Evolutionary conservation across 2,888 invertebrate species (phyloP).

Genomic region (Drosophila neotestacea): DNA sequence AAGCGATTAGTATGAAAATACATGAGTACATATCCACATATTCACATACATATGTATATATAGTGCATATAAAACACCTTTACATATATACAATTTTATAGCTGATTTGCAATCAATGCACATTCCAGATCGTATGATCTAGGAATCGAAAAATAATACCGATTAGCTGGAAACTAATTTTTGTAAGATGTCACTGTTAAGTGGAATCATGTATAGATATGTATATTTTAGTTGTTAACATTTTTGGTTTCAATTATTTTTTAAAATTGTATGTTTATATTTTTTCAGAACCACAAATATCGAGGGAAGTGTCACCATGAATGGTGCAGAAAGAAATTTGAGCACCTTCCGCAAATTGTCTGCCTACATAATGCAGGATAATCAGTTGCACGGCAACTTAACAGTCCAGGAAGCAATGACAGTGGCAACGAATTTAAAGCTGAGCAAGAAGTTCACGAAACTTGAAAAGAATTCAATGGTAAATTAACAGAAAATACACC

Average conservation of each 20-base stretch:
- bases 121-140: slow-evolving; percentile 5
- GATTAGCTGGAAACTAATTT: slow-evolving; percentile 2
- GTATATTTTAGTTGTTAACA: background rate
- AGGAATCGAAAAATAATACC: background rate
- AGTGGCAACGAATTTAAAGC: slow-evolving; percentile 95
- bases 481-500: slow-evolving; percentile 79
- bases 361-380: slow-evolving; percentile 98
- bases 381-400: slow-evolving; percentile 95
- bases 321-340: slow-evolving; percentile 92
- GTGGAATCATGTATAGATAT: background rate
- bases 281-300: slow-evolving; percentile 90
- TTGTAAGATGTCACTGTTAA: background rate
- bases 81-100: background rate
- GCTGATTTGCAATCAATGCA: slow-evolving; percentile 4
- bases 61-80: background rate
- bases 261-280: background rate
- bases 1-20: slow-evolving; percentile 4
- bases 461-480: slow-evolving; percentile 94
- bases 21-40: slow-evolving; percentile 2
- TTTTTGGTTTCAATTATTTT: background rate
- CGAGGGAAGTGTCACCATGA: slow-evolving; percentile 94
- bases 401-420: slow-evolving; percentile 97
- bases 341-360: slow-evolving; percentile 96
- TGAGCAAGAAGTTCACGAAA: slow-evolving; percentile 90
- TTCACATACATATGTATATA: background rate